Conservation (phyloP, 2,888 invertebrate species). For the Heliconius cydno region DNA sequence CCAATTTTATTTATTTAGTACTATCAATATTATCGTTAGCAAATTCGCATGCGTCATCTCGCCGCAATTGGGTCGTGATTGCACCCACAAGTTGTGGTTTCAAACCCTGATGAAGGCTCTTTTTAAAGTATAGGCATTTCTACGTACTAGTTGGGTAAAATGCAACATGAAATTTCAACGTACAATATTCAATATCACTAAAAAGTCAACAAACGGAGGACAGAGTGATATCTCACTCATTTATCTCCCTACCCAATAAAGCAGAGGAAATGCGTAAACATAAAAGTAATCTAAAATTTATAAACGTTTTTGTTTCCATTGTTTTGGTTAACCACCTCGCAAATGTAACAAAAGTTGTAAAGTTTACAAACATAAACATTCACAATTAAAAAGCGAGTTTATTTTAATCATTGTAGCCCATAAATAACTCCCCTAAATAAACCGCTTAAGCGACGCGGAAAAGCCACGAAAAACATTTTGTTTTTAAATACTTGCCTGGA, state of each 20-base stretch:
- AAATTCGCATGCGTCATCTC: not conserved
- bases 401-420: constrained; percentile 41
- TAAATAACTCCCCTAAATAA: constrained; percentile 46
- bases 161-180: not conserved
- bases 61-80: constrained; percentile 1
- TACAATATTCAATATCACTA: not conserved
- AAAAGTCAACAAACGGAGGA: not conserved
- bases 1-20: no score
- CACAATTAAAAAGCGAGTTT: constrained; percentile 41
- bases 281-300: constrained; percentile 19
- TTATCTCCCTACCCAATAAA: not conserved
- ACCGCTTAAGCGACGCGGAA: constrained; percentile 47
- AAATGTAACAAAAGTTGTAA: constrained; percentile 19
- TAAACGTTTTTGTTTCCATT: constrained; percentile 11
- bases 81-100: not conserved
- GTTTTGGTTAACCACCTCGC: constrained; percentile 10
- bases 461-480: constrained; percentile 59
- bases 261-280: not conserved
- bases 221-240: not conserved
- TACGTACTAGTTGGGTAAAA: not conserved
- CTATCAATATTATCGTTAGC: no score
- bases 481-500: constrained; percentile 68
- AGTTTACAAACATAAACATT: constrained; percentile 28
- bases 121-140: not conserved
- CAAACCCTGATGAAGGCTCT: not conserved